phyloP scores from a whole-genome alignment of 2,113 vertebrate genomes.

The Oreocharis arfaki region DNA sequence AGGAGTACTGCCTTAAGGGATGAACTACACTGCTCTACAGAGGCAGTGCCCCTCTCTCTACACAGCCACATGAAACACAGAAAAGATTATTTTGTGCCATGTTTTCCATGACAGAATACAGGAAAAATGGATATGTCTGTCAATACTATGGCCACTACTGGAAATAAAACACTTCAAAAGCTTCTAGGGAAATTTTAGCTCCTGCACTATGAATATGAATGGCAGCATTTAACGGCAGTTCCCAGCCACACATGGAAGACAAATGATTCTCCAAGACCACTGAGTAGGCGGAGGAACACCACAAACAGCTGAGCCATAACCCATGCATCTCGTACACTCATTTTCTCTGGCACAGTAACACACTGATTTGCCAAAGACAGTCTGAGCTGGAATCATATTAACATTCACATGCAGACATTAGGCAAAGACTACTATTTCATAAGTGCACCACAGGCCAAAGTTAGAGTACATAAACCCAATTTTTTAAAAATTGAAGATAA shows the following conservation, averaged over 20 bases:
- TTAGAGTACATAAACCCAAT: neutral
- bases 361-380: neutral
- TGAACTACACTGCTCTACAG: neutral
- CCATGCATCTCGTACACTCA: neutral
- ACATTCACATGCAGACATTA: neutral
- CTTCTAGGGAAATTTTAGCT: neutral
- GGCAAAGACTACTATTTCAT: neutral
- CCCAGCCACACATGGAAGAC: neutral
- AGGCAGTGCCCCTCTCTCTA: neutral
- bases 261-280: neutral
- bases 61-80: neutral
- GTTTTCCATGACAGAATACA: neutral
- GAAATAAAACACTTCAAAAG: neutral
- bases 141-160: neutral
- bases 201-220: neutral
- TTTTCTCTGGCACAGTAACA: neutral
- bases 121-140: neutral
- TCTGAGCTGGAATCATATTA: neutral
- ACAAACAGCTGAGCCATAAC: slow-evolving; percentile 7
- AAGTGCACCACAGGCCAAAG: neutral
- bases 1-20: neutral
- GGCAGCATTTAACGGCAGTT: neutral
- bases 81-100: neutral
- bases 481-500: neutral
- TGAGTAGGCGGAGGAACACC: slow-evolving; percentile 1